These are phyloP conservation scores for Phyllotreta cruciferae DNA, from an alignment of 2,888 invertebrate species.

Conservation along the genomic window DNA sequence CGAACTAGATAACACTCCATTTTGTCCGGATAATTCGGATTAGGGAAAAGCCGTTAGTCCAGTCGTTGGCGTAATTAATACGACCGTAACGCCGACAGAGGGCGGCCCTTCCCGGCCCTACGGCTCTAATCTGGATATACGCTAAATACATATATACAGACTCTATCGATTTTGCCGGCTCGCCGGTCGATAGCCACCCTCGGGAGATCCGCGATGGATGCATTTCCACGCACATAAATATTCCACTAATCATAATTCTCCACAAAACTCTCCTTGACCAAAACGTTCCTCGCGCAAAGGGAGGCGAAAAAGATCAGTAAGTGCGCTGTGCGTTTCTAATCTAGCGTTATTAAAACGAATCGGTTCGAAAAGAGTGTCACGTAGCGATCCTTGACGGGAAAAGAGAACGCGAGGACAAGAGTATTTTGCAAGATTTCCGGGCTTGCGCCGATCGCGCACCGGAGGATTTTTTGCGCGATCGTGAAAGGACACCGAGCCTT, in stretches of 20 bases:
- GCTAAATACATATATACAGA: background rate
- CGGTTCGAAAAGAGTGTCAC: conserved; percentile 35
- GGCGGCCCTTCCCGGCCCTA: conserved; percentile 42
- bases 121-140: conserved; percentile 41
- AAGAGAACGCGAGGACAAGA: conserved; percentile 51
- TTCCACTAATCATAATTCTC: too few relatives aligned
- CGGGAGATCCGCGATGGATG: too few relatives aligned
- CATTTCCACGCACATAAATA: too few relatives aligned
- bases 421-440: conserved; percentile 50
- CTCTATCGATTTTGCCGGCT: too few relatives aligned
- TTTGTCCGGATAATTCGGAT: conserved; percentile 50
- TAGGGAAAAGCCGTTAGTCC: conserved; percentile 53
- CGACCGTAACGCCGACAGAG: conserved; percentile 46
- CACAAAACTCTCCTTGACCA: too few relatives aligned
- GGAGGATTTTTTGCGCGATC: conserved; percentile 29
- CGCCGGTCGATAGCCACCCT: background rate
- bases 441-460: conserved; percentile 47
- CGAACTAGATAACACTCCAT: conserved; percentile 40
- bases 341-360: background rate
- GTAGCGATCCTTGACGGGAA: conserved; percentile 51
- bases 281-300: too few relatives aligned
- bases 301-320: background rate
- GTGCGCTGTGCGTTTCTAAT: background rate
- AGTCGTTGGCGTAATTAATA: conserved; percentile 54
- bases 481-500: conserved; percentile 54